Base-by-base conservation (phyloP, 2,113 vertebrate species). In the Crotalus viridis region DNA sequence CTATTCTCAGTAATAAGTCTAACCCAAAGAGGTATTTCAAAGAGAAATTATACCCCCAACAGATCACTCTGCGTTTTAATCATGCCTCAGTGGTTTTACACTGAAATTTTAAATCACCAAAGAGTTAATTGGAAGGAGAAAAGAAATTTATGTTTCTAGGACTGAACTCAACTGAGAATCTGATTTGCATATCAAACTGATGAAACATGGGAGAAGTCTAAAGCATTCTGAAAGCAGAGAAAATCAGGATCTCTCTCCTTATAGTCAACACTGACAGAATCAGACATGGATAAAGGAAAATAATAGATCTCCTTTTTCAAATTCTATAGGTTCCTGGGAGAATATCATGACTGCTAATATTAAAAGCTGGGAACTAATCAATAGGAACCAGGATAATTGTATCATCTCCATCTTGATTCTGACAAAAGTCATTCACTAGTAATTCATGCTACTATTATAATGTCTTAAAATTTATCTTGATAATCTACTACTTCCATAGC, bases 151-250 rank as follows among this genome's bases (percentile, higher is more conserved):
- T 95, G 95, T 96, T 97, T 97, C 96, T 95, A 96, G 96, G 96
- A 95, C 95, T 95, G 93, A 95, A 95, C 91, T 97, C 96, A 96
- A 96, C 95, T 95, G 96, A 96, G 95, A 94, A 95, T 85, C 92
- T 96, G 88, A 97, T 97, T 97, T 97, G 94, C 96, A 97, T 97
- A 96, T 89, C 22, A 97, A 95, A 96, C 96, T 97, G 96, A 97
- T 97, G 96, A 97, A 97, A 97, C 48, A 51, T 9, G 22, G 59
- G 2, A 10, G 26, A 26, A 24, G 8, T 61, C 22, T 26, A 61
- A 61, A 61, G 24, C 24, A 61, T 26, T 10, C 59, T 61, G 22
- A 61, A 24, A 61, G 24, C 0, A 61, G 22, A 61, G 59, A 61
- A 61, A 61, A 61, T 8, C 59, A 61, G 59, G 22, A 26, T 24